These are phyloP conservation scores for Macrophya alboannulata DNA, from an alignment of 2,888 invertebrate genomes.

Conservation along the genomic window DNA sequence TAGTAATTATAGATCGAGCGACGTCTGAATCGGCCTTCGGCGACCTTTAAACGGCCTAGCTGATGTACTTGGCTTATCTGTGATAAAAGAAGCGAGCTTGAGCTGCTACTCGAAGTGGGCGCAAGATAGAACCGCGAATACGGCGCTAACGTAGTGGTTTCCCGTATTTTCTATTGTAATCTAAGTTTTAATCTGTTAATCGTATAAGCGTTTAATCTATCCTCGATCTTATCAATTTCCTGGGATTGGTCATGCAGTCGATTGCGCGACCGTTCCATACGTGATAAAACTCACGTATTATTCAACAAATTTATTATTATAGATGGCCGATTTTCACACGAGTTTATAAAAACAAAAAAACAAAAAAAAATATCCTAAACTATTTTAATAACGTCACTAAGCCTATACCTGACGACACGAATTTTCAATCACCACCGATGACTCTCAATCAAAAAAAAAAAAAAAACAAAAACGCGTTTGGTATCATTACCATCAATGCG, in stretches of 20 bases:
- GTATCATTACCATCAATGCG: slow-evolving; percentile 8
- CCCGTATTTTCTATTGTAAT: slow-evolving; percentile 26
- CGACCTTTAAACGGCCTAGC: slow-evolving; percentile 77
- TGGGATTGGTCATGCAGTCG: slow-evolving; percentile 20
- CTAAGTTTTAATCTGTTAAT: slow-evolving; percentile 31
- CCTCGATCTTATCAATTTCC: slow-evolving; percentile 41
- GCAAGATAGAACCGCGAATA: slow-evolving; percentile 34
- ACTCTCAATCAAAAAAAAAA: background rate
- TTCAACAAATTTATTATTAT: slow-evolving; percentile 2
- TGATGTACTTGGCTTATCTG: slow-evolving; percentile 62
- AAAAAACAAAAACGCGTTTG: background rate
- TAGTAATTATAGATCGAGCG: slow-evolving; percentile 68
- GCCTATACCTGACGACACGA: background rate
- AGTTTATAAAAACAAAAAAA: background rate
- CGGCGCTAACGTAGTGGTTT: slow-evolving; percentile 46
- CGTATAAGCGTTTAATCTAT: slow-evolving; percentile 44
- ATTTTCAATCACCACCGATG: background rate
- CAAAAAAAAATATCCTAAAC: background rate
- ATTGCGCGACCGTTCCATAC: slow-evolving; percentile 23
- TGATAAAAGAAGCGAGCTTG: slow-evolving; percentile 45
- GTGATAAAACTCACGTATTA: slow-evolving; percentile 53
- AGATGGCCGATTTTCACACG: background rate
- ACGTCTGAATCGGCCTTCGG: slow-evolving; percentile 57
- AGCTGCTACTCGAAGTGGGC: slow-evolving; percentile 37
- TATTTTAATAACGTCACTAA: background rate